Evolutionary conservation across 1,140 invertebrate species (phyloP).

Genomic region (Ceratosolen fusciceps): DNA sequence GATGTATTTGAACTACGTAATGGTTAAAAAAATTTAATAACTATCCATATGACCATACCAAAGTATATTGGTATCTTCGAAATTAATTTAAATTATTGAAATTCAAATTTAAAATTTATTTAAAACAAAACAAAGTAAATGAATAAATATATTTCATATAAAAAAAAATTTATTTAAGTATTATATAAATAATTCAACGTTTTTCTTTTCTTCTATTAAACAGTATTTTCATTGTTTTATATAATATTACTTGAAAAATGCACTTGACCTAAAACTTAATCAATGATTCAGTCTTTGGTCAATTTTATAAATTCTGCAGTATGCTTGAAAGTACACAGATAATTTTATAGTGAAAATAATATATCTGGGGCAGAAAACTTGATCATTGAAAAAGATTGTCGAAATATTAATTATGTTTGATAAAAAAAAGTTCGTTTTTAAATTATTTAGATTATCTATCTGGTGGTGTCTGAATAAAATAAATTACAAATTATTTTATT

Average conservation of each 20-base stretch:
- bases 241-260: neutral
- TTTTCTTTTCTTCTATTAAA: neutral
- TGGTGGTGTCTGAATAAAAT: too few relatives aligned
- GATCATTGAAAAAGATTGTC: neutral
- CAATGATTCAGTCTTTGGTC: neutral
- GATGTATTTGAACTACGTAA: neutral
- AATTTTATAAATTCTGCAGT: neutral
- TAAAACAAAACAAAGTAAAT: neutral
- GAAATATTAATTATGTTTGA: neutral
- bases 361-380: neutral
- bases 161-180: too few relatives aligned
- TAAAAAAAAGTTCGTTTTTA: neutral
- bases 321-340: neutral
- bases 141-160: neutral
- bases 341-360: neutral
- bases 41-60: neutral
- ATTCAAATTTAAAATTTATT: neutral
- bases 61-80: neutral
- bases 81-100: neutral
- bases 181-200: too few relatives aligned
- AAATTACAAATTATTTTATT: too few relatives aligned
- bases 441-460: neutral
- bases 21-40: neutral
- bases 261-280: conserved; percentile 1
- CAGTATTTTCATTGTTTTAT: neutral